Evolutionary conservation across 1,140 invertebrate species (phyloP).

Genomic region (Zeugodacus cucurbitae): DNA sequence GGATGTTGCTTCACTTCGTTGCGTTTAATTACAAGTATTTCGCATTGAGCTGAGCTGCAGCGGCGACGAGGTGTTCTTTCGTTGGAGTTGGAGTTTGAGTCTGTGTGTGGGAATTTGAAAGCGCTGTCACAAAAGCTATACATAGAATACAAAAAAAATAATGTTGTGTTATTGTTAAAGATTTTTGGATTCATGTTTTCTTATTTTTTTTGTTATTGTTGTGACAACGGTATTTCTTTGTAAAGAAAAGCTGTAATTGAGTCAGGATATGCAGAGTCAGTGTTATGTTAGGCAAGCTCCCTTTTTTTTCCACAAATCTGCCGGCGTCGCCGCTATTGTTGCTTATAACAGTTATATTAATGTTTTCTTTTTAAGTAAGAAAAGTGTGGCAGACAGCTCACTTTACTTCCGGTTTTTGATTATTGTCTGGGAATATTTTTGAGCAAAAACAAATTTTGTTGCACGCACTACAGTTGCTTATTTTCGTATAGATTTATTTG

Average conservation of each 20-base stretch:
- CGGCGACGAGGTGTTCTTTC: no score
- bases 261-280: conserved; percentile 63
- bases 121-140: background rate
- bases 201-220: background rate
- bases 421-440: background rate
- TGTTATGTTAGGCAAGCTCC: conserved; percentile 50
- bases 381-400: background rate
- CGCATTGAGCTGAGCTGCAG: background rate
- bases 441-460: background rate
- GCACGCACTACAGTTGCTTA: no score
- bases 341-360: background rate
- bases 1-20: conserved; percentile 22
- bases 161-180: background rate
- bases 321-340: background rate
- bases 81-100: background rate
- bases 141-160: background rate
- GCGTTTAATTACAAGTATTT: conserved; percentile 8
- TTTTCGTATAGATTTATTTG: no score
- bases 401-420: background rate
- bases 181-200: background rate
- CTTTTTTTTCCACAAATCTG: background rate
- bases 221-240: background rate
- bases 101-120: background rate
- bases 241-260: conserved; percentile 50
- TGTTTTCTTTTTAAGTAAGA: background rate